Base-by-base conservation (phyloP, 2,797 vertebrate genomes). In the Luscinia luscinia region DNA sequence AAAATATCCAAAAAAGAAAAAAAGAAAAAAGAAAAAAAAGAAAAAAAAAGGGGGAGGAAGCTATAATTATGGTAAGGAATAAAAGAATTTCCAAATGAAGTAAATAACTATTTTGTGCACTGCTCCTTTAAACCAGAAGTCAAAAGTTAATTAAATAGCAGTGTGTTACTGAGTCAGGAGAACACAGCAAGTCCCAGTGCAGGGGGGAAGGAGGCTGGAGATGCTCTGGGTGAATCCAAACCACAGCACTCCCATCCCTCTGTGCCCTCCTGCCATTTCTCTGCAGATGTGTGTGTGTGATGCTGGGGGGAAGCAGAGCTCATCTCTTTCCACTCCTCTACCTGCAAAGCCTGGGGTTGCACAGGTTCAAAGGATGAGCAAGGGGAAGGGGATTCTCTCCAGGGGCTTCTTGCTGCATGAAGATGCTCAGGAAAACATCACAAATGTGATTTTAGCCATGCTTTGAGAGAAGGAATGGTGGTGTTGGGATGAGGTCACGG, bases 81-180 rank as follows among this genome's bases (percentile, higher is more conserved):
- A 84, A 75, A 97, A 97, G 97, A 87, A 94, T 95, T 96, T 95
- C 95, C 93, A 85, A 96, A 97, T 95, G 96, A 97, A 97, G 97
- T 94, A 97, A 98, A 95, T 97, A 96, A 95, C 95, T 96, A 89
- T 95, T 97, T 94, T 95, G 95, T 90, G 78, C 58, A 32, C 83
- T 86, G 95, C 86, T 93, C 96, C 96, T 97, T 96, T 95, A 96
- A 97, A 97, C 90, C 96, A 91, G 87, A 96, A 95, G 96, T 93
- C 94, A 95, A 61, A 95, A 96, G 94, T 96, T 97, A 97, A 97
- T 84, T 79, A 69, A 93, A 90, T 9, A 66, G 89, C 87, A 68
- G 81, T 7, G 1, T 66, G 93, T 87, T 92, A 57, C 55, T 78
- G 84, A 93, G 73, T 45, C 68, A 83, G 83, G 38, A 86, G 89